These are phyloP conservation scores for Phoxinus phoxinus DNA, from an alignment of 2,113 vertebrate species.

Conservation along the genomic window DNA sequence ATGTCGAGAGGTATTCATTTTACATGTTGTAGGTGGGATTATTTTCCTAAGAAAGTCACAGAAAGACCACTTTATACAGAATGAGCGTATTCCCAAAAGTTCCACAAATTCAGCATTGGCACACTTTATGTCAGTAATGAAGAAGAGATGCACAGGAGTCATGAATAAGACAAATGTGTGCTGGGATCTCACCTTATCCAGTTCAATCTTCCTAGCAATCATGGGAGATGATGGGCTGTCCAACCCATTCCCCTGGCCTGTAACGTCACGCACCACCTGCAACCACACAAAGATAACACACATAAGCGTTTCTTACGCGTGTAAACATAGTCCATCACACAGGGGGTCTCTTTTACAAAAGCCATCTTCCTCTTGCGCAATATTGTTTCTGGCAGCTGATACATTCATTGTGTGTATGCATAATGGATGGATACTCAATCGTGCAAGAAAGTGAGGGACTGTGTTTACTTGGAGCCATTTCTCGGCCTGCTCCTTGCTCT, in stretches of 20 bases:
- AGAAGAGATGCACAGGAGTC: not conserved
- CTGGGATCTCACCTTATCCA: conserved; percentile 84
- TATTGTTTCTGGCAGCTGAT: conserved; percentile 44
- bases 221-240: conserved; percentile 85
- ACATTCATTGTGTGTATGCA: conserved; percentile 30
- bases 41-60: not conserved
- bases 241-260: conserved; percentile 69
- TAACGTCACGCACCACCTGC: conserved; percentile 91
- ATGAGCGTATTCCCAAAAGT: not conserved
- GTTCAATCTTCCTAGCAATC: conserved; percentile 85
- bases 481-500: conserved; percentile 96
- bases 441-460: not conserved
- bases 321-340: conserved; percentile 28
- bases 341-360: conserved; percentile 37
- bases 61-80: not conserved
- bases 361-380: conserved; percentile 42
- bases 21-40: not conserved
- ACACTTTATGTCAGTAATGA: conserved; percentile 30
- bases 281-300: conserved; percentile 48
- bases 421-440: conserved; percentile 3
- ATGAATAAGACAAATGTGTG: not conserved
- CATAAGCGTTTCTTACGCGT: conserved; percentile 13
- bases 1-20: not conserved
- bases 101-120: not conserved
- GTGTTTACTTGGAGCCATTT: conserved; percentile 91